Evolutionary conservation across 2,113 vertebrate genomes (phyloP), one percentile per base, ranked within the genome.

Genomic region (Passer montanus): DNA sequence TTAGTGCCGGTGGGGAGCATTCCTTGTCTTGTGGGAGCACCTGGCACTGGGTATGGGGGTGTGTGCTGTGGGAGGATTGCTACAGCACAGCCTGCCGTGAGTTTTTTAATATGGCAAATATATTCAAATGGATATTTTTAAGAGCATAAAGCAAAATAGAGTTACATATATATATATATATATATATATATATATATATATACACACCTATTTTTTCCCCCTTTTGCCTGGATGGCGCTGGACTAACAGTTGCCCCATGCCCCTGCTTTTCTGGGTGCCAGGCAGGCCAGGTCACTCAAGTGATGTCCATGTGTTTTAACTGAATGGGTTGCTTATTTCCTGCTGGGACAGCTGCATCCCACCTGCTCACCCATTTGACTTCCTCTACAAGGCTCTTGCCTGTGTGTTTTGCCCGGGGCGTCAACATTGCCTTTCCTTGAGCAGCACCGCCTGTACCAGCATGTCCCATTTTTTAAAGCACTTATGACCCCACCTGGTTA

Each of bases 101-200:
- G 11, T 95, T 94, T 96, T 87, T 14, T 87, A 91, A 58, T 49
- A 70, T 39, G 43, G 39, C 44, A 89, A 31, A 69, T 89, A 56
- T 50, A 93, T 92, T 95, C 72, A 21, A 83, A 93, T 44, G 4
- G 16, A 22, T 47, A 53, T 84, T 93, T 88, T 89, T 78, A 76
- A 87, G 33, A 75, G 30, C n/a, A 75, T 78, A 84, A 92, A 79
- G 18, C 8, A 41, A 84, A 52, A 41, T 39, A 73, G 7, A 47
- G 17, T 70, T 13, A 59, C n/a, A 35, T 26, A 59, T 26, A 59
- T 24, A 31, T 10, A 50, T 39, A 53, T 5, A 21, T 11, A 44
- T 12, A 55, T 55, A 33, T 26, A 27, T 19, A 53, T 9, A 26
- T 17, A 22, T 15, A 49, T 13, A 41, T 13, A 41, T 13, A 41